Base-by-base conservation (phyloP, 1,140 invertebrate genomes). In the Callitettix versicolor region DNA sequence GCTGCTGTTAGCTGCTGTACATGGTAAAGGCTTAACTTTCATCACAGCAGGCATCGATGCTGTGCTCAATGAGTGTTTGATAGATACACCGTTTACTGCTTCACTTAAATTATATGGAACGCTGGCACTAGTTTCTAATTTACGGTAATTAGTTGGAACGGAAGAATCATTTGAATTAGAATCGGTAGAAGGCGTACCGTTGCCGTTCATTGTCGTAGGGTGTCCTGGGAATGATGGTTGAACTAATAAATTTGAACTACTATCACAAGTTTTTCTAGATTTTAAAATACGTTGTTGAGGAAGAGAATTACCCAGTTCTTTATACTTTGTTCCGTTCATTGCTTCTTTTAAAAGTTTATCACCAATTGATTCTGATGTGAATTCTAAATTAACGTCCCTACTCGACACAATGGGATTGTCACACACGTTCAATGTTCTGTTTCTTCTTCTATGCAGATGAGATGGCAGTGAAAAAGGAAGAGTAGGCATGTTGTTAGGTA, bases 101-200 rank as follows among this genome's bases (percentile, higher is more conserved):
- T 51, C 40, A 34, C 60, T 77, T 11, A 79, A 65, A 58, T 74
- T 76, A 60, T 76, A 76, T 2, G 78, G 78, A 48, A 79, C 76
- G 67, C 79, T 81, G 14, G 72, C 66, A 36, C 77, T 74, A 44
- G 74, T 69, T 62, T 79, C 78, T 56, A 80, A 63, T 55, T 75
- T 68, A 65, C 69, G 73, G 61, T 65, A 69, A 53, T 65, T 67
- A 47, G 65, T 48, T 56, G 73, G 71, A 52, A 71, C 66, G 4
- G 73, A 71, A 7, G 41, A 54, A 46, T 53, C 51, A n/a, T n/a
- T n/a, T n/a, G n/a, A n/a, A 54, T 72, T 69, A 58, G 71, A 73
- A 62, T 76, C 73, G 53, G 72, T 70, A 43, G 74, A 74, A 7
- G 74, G 73, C 3, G 52, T 26, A 15, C 24, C 40, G 22, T 46